Percentiles rank a stretch among this genome's conserved stretches.
Conservation (phyloP, 2,797 vertebrate species). For the Pangasius mekongensis region DNA sequence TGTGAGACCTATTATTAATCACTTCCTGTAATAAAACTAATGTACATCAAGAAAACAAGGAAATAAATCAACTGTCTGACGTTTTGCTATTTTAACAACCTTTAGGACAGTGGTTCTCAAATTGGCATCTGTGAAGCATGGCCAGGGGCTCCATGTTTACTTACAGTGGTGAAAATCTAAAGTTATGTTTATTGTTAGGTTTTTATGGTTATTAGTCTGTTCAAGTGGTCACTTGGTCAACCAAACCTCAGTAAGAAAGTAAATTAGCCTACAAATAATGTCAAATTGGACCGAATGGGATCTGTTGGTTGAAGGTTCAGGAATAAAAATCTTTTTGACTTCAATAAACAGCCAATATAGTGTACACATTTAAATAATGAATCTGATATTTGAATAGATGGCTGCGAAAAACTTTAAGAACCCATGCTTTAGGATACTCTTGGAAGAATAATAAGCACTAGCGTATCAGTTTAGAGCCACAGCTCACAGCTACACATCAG, state of each 20-base stretch:
- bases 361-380: neutral
- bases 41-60: neutral
- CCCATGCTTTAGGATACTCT: neutral
- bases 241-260: neutral
- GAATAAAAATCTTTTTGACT: neutral
- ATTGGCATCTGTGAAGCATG: neutral
- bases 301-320: neutral
- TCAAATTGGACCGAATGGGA: neutral
- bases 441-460: neutral
- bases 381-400: neutral
- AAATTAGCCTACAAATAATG: neutral
- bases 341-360: neutral
- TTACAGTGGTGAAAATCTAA: neutral
- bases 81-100: neutral
- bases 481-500: neutral
- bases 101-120: neutral
- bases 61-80: neutral
- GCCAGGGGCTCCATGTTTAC: neutral
- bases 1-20: neutral
- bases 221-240: neutral
- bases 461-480: neutral
- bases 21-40: no score
- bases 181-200: neutral
- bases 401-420: neutral
- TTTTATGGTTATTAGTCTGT: neutral